Evolutionary conservation across 2,113 vertebrate genomes (phyloP), one percentile per base, ranked within the genome.

Genomic region (Xyliphius kryptos): DNA sequence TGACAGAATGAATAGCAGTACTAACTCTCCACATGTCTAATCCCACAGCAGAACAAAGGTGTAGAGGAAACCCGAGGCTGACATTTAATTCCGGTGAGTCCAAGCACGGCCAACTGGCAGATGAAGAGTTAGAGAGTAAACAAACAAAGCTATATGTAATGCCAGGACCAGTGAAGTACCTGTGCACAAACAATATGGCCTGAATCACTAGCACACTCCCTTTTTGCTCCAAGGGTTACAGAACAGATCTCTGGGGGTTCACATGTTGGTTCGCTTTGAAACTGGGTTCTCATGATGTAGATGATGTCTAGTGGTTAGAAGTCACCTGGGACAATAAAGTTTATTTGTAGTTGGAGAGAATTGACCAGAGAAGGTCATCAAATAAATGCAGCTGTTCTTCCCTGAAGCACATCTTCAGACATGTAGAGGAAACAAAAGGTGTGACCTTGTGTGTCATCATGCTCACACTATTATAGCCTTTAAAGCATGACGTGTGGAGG

Each of bases 41-140:
- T 67, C 51, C 59, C 58, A 48, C 60, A 60, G 26, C 37, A 56
- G 32, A 56, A 55, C 68, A 70, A 65, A 71, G 47, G 47, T n/a
- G 37, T 57, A 60, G 22, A 19, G 41, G 15, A 61, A 70, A 52
- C 59, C 60, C 36, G 50, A 52, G 61, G 61, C 56, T 76, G 65
- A 69, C 70, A 74, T 70, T 74, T 73, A 68, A 71, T 63, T 76
- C 56, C 40, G 38, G 19, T 56, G 49, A 75, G 65, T 68, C 54
- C 60, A 73, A 70, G 68, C 63, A 52, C 72, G 68, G 57, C 72
- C 46, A 68, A 61, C 55, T 41, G 44, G 48, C 32, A 19, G 59
- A 70, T 49, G 44, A 49, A 55, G 22, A 60, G 15, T 54, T n/a
- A n/a, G n/a, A n/a, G 49, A 70, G 63, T 20, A 47, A 63, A 56